Percentiles rank a stretch among this genome's conserved stretches.
Conservation (phyloP, 2,797 vertebrate species). For the Epinephelus malabaricus region DNA sequence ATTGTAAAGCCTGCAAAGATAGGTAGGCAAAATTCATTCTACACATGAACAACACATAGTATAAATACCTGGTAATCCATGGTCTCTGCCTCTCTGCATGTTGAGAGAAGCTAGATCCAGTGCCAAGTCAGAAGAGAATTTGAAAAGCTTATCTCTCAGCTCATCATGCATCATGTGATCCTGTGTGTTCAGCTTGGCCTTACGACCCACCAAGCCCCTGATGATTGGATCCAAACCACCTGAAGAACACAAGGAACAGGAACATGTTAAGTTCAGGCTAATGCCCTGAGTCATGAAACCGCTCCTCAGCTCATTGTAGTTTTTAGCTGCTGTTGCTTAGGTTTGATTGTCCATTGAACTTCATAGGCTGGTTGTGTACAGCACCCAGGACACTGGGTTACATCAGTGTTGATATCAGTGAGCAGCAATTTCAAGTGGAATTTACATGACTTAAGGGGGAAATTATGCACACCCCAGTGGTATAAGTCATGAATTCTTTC, state of each 20-base stretch:
- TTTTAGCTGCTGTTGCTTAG: too few species aligned
- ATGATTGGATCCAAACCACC: constrained; percentile 85
- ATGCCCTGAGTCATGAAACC: too few species aligned
- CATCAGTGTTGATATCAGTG: too few species aligned
- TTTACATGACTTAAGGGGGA: too few species aligned
- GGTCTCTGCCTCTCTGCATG: constrained; percentile 91
- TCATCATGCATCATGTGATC: constrained; percentile 75
- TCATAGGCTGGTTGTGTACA: too few species aligned
- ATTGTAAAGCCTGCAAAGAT: background rate
- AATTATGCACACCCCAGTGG: too few species aligned
- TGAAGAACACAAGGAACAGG: constrained; percentile 38
- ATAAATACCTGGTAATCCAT: constrained; percentile 88
- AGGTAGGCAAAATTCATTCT: background rate
- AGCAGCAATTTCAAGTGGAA: too few species aligned
- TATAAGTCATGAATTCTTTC: too few species aligned
- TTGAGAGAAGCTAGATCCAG: constrained; percentile 91
- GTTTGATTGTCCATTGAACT: too few species aligned
- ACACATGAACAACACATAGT: background rate
- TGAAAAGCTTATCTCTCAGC: constrained; percentile 81
- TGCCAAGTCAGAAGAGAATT: constrained; percentile 65
- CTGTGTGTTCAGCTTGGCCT: constrained; percentile 82
- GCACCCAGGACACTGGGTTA: too few species aligned
- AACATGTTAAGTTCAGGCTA: background rate
- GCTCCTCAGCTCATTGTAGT: too few species aligned
- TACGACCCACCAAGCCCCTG: constrained; percentile 76